These are phyloP conservation scores for Colinus virginianus DNA, from an alignment of 2,113 vertebrate species.

Conservation along the genomic window DNA sequence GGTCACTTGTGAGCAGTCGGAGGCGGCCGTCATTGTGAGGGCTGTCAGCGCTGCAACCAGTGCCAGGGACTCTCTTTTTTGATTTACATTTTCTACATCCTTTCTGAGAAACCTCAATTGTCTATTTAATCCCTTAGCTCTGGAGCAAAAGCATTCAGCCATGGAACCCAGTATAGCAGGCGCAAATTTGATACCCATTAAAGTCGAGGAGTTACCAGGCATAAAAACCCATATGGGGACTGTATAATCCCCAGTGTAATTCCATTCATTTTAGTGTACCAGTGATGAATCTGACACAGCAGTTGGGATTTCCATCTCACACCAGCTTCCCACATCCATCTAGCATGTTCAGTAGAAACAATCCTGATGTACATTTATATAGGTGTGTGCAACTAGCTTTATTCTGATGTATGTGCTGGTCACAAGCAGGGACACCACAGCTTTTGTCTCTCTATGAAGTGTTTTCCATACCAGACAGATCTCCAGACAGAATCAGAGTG, in stretches of 20 bases:
- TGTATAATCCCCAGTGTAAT: constrained; percentile 55
- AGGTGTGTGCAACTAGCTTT: not conserved
- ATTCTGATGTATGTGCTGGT: not conserved
- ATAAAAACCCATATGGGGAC: constrained; percentile 55
- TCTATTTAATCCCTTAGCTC: constrained; percentile 57
- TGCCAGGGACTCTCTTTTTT: constrained; percentile 41
- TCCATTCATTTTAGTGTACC: constrained; percentile 33
- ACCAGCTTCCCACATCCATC: not conserved
- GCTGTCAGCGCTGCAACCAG: constrained; percentile 55
- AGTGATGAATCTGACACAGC: constrained; percentile 15
- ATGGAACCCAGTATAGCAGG: constrained; percentile 38
- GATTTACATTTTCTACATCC: constrained; percentile 62
- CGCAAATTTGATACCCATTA: constrained; percentile 64
- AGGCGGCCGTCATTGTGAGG: constrained; percentile 10
- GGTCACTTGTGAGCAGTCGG: fast-evolving
- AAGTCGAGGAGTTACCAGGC: constrained; percentile 49
- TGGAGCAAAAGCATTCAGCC: constrained; percentile 57
- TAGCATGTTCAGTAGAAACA: not conserved
- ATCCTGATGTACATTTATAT: not conserved
- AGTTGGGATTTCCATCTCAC: not conserved
- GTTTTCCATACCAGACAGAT: not conserved
- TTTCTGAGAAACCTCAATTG: constrained; percentile 69
- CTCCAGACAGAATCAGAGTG: not conserved
- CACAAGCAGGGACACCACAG: not conserved
- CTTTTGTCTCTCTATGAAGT: not conserved